Evolutionary conservation across 2,888 invertebrate species (phyloP), one percentile per base, ranked within the genome.

Genomic region (Crocallis elinguaria): DNA sequence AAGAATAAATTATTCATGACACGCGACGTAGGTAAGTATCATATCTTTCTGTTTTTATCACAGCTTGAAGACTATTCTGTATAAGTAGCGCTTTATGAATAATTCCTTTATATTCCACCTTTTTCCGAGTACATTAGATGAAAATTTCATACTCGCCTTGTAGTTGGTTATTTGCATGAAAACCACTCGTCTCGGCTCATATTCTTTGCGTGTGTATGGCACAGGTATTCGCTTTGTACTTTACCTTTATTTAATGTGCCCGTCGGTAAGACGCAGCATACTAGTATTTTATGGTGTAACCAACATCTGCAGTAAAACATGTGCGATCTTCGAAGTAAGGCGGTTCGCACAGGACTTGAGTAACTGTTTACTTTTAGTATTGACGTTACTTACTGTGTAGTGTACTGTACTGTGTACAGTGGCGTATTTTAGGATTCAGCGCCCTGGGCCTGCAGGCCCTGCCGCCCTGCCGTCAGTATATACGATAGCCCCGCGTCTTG

Each of bases 61-160:
- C 3, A 7, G 8, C 23, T 23, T 1, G 23, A 7, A 19, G 4
- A 1, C 23, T 23, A 23, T 23, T 23, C 8, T 19, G 2, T 25
- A 2, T 29, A 0, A 4, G 12, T 29, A 11, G 29, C 8, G 11
- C 4, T 12, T 69, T 76, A 79, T 82, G 79, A 83, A 82, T 81
- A 27, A 81, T 77, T 79, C 75, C 68, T 77, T 71, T 75, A 73
- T 69, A 64, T 64, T 57, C 57, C 52, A 56, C 57, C 64, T 62
- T 65, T 74, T 68, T 75, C 72, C 62, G 58, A 60, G 60, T 62
- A 63, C 66, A 69, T 71, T 67, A 62, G 51, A 69, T 74, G 64
- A 71, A 72, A 72, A 64, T 71, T 79, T 69, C 65, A 71, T 67
- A 65, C 52, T 54, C 48, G 43, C 48, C 43, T 49, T 56, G 56